Evolutionary conservation across 2,797 vertebrate species (phyloP).

Genomic region (Avahi laniger): DNA sequence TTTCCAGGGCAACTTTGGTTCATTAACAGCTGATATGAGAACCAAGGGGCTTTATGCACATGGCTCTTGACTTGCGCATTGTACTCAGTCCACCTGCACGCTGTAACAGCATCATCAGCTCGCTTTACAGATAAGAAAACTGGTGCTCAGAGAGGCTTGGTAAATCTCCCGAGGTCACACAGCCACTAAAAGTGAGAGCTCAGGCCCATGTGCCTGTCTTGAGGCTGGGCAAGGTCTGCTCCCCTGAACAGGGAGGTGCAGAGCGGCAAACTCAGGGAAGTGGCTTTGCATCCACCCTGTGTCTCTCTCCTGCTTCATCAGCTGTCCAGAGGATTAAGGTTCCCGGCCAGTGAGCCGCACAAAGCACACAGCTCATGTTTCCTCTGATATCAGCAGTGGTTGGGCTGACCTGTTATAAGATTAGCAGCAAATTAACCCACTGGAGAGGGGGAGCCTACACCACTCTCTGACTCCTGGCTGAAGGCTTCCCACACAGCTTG

Average conservation of each 20-base stretch:
- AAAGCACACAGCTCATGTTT: background rate
- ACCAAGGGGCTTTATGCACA: background rate
- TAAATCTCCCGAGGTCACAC: background rate
- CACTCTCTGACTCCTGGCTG: background rate
- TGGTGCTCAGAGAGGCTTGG: background rate
- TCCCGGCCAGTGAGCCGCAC: background rate
- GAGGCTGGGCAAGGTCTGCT: background rate
- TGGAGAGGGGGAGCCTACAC: background rate
- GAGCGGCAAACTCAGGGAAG: background rate
- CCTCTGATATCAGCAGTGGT: background rate
- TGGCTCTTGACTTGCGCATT: background rate
- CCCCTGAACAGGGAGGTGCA: background rate
- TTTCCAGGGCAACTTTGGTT: background rate
- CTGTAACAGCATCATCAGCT: background rate
- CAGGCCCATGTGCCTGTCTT: background rate
- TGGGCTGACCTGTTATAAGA: background rate
- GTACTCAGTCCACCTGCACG: background rate
- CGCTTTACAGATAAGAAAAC: background rate
- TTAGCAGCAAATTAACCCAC: background rate
- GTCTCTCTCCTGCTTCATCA: background rate
- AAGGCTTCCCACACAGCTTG: background rate
- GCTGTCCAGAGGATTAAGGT: background rate
- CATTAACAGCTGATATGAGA: background rate
- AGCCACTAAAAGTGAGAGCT: background rate
- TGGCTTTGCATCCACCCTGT: background rate